These are phyloP conservation scores for Maniola hyperantus DNA, from an alignment of 2,888 invertebrate species.

Conservation along the genomic window DNA sequence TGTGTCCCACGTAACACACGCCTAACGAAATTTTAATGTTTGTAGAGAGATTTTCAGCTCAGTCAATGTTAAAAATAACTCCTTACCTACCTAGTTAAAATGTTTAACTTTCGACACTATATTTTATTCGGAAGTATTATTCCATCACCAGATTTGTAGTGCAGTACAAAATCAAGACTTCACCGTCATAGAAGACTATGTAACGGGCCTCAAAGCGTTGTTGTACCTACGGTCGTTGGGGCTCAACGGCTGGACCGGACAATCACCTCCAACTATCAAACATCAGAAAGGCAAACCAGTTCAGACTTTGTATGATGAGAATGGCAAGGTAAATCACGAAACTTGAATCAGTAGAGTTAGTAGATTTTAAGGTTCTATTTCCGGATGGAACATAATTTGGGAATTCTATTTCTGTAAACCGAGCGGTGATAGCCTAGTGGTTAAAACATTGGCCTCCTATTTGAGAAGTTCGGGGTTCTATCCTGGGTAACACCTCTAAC, in stretches of 20 bases:
- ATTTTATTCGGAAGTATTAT: not conserved
- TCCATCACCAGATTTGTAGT: constrained; percentile 90
- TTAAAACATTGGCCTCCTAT: too few relatives aligned
- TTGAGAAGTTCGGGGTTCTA: too few relatives aligned
- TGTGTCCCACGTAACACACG: too few relatives aligned
- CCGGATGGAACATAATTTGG: too few relatives aligned
- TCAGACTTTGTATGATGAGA: constrained; percentile 83
- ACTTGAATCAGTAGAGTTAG: too few relatives aligned
- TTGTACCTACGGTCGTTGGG: constrained; percentile 89
- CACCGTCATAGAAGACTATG: constrained; percentile 97
- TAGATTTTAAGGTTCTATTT: too few relatives aligned
- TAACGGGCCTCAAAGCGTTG: constrained; percentile 92
- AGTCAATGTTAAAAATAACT: too few relatives aligned
- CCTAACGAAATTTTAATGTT: too few relatives aligned
- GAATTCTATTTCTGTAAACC: too few relatives aligned
- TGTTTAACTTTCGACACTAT: not conserved
- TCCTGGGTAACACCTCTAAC: too few relatives aligned
- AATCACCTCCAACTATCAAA: constrained; percentile 94
- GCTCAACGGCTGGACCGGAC: constrained; percentile 93
- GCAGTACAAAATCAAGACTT: constrained; percentile 99
- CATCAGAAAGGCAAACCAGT: constrained; percentile 97
- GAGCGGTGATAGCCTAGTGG: too few relatives aligned
- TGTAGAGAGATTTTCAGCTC: too few relatives aligned
- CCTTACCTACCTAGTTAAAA: not conserved
- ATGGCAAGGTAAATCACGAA: constrained; percentile 83